A percentile compares a stretch with the other conserved stretches of the same genome.
Conservation (phyloP, 2,797 vertebrate genomes). For the Tragopan temminckii region DNA sequence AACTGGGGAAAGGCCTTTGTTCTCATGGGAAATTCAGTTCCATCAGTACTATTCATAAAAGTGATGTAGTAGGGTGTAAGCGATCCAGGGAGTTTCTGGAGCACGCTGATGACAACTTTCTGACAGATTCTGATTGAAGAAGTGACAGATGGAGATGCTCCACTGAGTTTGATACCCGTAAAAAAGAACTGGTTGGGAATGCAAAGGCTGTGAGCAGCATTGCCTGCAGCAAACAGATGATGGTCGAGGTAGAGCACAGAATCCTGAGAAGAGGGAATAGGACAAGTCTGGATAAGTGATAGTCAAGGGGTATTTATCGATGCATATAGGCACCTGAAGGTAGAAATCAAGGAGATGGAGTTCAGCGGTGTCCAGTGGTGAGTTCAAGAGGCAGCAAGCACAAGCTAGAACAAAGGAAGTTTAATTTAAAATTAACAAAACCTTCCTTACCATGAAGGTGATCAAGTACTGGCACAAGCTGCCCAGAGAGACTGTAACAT, state of each 20-base stretch:
- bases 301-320: background rate
- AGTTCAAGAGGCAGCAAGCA: background rate
- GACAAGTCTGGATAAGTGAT: background rate
- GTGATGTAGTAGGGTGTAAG: background rate
- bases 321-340: background rate
- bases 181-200: background rate
- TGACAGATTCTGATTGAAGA: rapidly evolving
- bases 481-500: background rate
- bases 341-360: background rate
- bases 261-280: background rate
- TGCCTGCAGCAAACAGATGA: background rate
- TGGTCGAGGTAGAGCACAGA: rapidly evolving
- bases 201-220: background rate
- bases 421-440: background rate
- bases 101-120: background rate
- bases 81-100: background rate
- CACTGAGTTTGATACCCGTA: background rate
- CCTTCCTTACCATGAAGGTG: background rate
- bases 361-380: background rate
- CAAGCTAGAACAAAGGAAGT: background rate
- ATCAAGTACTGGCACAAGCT: background rate
- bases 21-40: background rate
- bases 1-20: background rate
- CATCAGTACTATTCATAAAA: background rate
- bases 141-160: background rate